A percentile compares a stretch with the other conserved stretches of the same genome.
Conservation (phyloP, 23 tunicate genomes). For the Ascidia mentula region DNA sequence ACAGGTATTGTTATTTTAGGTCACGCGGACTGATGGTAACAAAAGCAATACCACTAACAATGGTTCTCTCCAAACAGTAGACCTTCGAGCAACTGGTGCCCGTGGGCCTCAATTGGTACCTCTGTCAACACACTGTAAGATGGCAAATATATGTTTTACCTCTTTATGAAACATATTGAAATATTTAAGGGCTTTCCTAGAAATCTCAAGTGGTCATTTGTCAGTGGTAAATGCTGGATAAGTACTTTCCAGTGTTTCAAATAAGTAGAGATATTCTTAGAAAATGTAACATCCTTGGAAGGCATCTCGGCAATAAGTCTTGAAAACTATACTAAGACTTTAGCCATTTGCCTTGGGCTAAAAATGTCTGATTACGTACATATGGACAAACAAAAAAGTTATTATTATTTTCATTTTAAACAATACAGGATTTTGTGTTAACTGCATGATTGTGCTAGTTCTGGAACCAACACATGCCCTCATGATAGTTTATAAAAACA, state of each 20-base stretch:
- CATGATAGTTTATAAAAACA: too few species aligned
- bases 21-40: background rate
- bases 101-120: background rate
- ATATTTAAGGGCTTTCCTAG: background rate
- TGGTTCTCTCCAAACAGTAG: slow-evolving; percentile 3
- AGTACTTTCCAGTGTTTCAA: background rate
- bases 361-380: too few species aligned
- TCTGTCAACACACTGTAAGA: background rate
- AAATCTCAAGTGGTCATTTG: background rate
- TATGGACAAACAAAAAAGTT: too few species aligned
- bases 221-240: background rate
- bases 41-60: slow-evolving; percentile 4
- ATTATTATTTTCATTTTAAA: too few species aligned
- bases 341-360: too few species aligned
- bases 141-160: background rate
- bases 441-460: too few species aligned
- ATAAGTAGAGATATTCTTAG: background rate
- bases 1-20: slow-evolving; percentile 11
- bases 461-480: too few species aligned
- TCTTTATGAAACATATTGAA: background rate
- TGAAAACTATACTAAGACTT: too few species aligned
- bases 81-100: background rate
- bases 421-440: too few species aligned
- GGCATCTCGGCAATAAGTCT: too few species aligned
- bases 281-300: too few species aligned